A percentile compares a stretch with the other conserved stretches of the same genome.
phyloP scores from a whole-genome alignment of 2,888 invertebrate species.

The Cantharis nigra region DNA sequence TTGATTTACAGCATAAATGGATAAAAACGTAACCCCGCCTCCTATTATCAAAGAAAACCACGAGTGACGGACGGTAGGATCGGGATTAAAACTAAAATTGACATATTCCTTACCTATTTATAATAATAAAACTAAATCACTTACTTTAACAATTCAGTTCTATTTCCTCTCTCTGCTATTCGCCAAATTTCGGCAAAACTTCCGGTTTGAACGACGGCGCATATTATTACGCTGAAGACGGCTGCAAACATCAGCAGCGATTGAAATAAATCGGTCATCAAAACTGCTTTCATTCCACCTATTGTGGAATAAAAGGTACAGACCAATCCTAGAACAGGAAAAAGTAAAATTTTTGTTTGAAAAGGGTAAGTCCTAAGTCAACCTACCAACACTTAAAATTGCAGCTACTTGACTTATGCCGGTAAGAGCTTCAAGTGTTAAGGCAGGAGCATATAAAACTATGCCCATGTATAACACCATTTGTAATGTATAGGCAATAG shows the following conservation, averaged over 20 bases:
- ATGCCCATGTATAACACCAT: constrained; percentile 91
- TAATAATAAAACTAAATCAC: not conserved
- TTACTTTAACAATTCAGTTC: constrained; percentile 74
- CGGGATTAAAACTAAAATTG: constrained; percentile 67
- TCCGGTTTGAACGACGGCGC: constrained; percentile 71
- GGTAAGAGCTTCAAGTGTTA: constrained; percentile 86
- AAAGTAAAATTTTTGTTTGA: not conserved
- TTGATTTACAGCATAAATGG: constrained; percentile 87
- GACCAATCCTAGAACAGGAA: constrained; percentile 60
- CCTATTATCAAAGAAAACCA: constrained; percentile 83
- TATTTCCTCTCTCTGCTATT: constrained; percentile 69
- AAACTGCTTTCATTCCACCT: constrained; percentile 90
- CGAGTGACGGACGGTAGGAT: constrained; percentile 82
- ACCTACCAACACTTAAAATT: constrained; percentile 69
- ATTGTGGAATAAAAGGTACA: constrained; percentile 87
- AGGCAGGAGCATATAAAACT: constrained; percentile 90
- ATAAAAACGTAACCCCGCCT: constrained; percentile 78
- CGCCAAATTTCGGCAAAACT: constrained; percentile 73
- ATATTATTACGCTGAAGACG: constrained; percentile 77
- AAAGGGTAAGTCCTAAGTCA: not conserved
- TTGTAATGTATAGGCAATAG: constrained; percentile 84
- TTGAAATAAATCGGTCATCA: constrained; percentile 86
- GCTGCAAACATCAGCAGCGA: constrained; percentile 85
- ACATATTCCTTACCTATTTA: not conserved
- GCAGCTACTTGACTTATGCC: constrained; percentile 75